Conservation (phyloP, 2,888 invertebrate genomes). For the Toxonevra muliebris region DNA sequence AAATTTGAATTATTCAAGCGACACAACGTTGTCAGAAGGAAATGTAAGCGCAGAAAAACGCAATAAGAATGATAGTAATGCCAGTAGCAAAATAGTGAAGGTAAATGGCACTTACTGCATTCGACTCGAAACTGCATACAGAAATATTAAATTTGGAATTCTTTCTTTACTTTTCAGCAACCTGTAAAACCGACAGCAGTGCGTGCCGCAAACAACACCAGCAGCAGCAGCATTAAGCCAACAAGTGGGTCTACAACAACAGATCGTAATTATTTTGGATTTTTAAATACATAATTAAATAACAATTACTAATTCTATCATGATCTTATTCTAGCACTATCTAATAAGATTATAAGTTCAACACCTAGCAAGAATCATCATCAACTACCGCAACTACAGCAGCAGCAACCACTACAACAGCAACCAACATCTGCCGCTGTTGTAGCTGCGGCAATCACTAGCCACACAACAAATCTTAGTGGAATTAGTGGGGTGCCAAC, state of each 20-base stretch:
- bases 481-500: conserved; percentile 38
- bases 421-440: conserved; percentile 50
- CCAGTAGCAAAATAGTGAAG: conserved; percentile 66
- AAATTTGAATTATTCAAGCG: conserved; percentile 78
- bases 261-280: conserved; percentile 61
- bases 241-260: conserved; percentile 65
- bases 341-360: conserved; percentile 63
- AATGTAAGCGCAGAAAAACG: conserved; percentile 70
- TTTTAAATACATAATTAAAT: background rate
- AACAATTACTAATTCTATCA: background rate
- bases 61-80: conserved; percentile 65
- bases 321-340: conserved; percentile 36
- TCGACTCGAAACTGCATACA: background rate
- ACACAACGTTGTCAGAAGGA: conserved; percentile 67
- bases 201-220: conserved; percentile 67
- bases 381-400: conserved; percentile 54
- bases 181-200: conserved; percentile 89
- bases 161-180: conserved; percentile 67
- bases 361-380: conserved; percentile 65
- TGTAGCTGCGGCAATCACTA: conserved; percentile 42
- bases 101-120: background rate
- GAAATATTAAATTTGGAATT: background rate
- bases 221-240: conserved; percentile 65
- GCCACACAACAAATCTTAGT: conserved; percentile 27
- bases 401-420: conserved; percentile 59